Evolutionary conservation across 2,113 vertebrate genomes (phyloP), one percentile per base, ranked within the genome.

Genomic region (Toxotes chatareus): DNA sequence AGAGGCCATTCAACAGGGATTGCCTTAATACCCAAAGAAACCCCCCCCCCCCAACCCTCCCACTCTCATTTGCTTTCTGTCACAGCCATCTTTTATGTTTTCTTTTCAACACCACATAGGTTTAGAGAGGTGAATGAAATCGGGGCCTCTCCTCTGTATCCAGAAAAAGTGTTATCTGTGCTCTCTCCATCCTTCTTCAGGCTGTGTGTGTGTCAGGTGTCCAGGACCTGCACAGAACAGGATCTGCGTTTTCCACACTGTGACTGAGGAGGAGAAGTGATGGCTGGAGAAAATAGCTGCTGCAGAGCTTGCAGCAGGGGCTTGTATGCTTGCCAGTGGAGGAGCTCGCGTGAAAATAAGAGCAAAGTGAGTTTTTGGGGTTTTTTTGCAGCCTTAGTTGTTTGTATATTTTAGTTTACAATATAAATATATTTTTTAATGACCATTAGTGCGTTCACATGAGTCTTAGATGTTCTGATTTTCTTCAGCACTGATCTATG

Each of bases 281-380:
- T 95, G 94, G 17, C 51, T 47, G 27, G 31, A 17, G 40, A 42
- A 5, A 62, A 74, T 0, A 59, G 56, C 16, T 91, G 86, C 0
- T 89, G 85, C 63, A 69, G 64, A 46, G 76, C 83, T 44, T 95
- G 85, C 87, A 82, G 83, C 83, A 86, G 89, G 67, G 93, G 91
- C 23, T 40, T 91, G 19, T 95, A 94, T 17, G 94, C 94, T 85
- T 96, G 95, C 84, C 42, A 72, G 40, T 90, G 91, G 92, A 91
- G n/a, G 14, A 19, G 27, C 1, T 2, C 51, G 0, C 82, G 14
- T 9, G 8, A 23, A 7, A 82, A 6, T 0, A 49, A 2, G 0
- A 80, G n/a, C 53, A 90, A 88, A 67, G 94, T 95, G 38, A 92
- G 94, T 90, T 51, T 77, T n/a, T n/a, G n/a, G n/a, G n/a, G n/a